Base-by-base conservation (phyloP, 2,888 invertebrate genomes). In the Ariolimax columbianus region DNA sequence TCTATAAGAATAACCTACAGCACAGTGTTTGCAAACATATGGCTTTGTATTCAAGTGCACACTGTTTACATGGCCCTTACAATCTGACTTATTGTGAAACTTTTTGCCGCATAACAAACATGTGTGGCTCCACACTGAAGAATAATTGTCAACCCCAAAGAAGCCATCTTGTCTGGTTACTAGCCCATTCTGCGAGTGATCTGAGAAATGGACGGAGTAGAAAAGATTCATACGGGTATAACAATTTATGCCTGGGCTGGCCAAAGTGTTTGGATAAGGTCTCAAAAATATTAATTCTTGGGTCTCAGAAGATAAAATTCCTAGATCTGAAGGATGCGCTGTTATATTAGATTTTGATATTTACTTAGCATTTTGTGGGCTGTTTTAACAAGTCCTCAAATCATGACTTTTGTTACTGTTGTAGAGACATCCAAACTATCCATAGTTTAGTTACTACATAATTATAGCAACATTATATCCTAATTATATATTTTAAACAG, bases 81-180 rank as follows among this genome's bases (percentile, higher is more conserved):
- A 86, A 82, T 87, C 87, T 77, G 87, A 85, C 72, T 83, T 87
- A 72, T 87, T 87, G 85, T 80, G 78, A 75, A 87, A 87, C 30
- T 75, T 78, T 82, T 86, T 87, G n/a, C 78, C 84, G 82, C 87
- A 87, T 51, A 78, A 77, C 17, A 47, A 72, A 55, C 87, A 87
- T 38, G 81, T 63, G 33, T 30, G 55, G 68, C 51, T 47, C 43
- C 68, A 70, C 51, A 43, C 6, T 36, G 68, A 33, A 23, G 47
- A 11, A 47, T 80, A 43, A 33, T 33, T 63, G 40, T 40, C 63
- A 78, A 36, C 51, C 43, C 40, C 70, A 55, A 55, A 23, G 11
- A 51, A 59, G 38, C 9, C 73, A 73, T 33, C 73, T 59, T 38
- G 82, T 82, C 82, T 72, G 70, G 59, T 26, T 51, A 26, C n/a